These are phyloP conservation scores for Diarsia rubi DNA, from an alignment of 2,888 invertebrate genomes.

Conservation along the genomic window DNA sequence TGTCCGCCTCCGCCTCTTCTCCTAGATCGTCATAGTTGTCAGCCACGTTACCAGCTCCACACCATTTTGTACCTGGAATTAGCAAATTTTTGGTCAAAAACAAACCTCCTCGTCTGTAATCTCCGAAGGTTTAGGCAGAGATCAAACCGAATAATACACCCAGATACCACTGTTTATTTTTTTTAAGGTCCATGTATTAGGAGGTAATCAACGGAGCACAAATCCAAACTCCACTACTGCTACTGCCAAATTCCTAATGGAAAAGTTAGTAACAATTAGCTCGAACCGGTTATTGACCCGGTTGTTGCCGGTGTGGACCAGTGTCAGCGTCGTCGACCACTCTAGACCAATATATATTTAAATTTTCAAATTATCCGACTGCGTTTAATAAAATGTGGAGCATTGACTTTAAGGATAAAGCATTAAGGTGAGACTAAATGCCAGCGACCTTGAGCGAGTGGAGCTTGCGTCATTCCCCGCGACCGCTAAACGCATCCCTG, in stretches of 20 bases:
- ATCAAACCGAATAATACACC: background rate
- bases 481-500: too few relatives aligned
- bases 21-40: conserved; percentile 80
- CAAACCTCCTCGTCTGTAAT: background rate
- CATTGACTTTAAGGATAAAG: background rate
- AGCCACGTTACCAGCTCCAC: conserved; percentile 92
- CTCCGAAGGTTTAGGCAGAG: background rate
- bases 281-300: background rate
- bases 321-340: too few relatives aligned
- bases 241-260: background rate
- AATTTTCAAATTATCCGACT: too few relatives aligned
- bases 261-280: background rate
- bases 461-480: too few relatives aligned
- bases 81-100: background rate
- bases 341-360: too few relatives aligned
- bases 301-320: too few relatives aligned
- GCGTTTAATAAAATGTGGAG: background rate
- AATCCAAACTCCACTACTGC: background rate
- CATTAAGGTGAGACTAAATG: too few relatives aligned
- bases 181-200: background rate
- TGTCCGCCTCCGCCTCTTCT: conserved; percentile 91
- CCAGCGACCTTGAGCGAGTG: too few relatives aligned
- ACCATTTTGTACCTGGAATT: conserved; percentile 95
- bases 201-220: background rate
- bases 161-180: background rate